Conservation (phyloP, 2,888 invertebrate genomes). For the Coecobrya sp. region DNA sequence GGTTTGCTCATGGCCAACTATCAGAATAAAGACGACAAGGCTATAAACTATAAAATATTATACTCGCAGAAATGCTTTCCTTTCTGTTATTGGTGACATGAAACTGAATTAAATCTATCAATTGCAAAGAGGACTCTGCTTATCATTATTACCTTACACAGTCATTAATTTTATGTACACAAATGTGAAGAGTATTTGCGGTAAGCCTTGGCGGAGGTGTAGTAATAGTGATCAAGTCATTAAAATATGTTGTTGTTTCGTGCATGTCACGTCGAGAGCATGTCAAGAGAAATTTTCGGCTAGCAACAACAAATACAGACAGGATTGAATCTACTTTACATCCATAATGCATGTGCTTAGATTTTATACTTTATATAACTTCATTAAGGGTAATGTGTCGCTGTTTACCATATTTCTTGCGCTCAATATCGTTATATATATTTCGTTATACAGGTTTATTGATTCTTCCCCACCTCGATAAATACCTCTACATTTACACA, state of each 20-base stretch:
- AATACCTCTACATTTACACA: too few species aligned
- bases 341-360: too few species aligned
- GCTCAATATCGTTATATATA: too few species aligned
- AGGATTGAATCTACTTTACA: too few species aligned
- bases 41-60: not conserved
- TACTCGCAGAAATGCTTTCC: not conserved
- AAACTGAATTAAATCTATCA: conserved; percentile 40
- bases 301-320: too few species aligned
- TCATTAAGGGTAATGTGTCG: too few species aligned
- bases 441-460: too few species aligned
- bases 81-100: not conserved
- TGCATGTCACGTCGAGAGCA: not conserved
- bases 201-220: not conserved
- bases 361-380: too few species aligned
- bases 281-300: too few species aligned
- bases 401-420: too few species aligned
- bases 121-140: not conserved
- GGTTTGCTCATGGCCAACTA: conserved; percentile 32
- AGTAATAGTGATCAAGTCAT: not conserved
- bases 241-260: not conserved
- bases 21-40: not conserved
- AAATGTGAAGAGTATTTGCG: not conserved
- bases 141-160: conserved; percentile 29
- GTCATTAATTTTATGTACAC: conserved; percentile 32
- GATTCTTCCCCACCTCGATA: too few species aligned